These are phyloP conservation scores for Sorex araneus DNA, from an alignment of 2,113 vertebrate species.

Conservation along the genomic window DNA sequence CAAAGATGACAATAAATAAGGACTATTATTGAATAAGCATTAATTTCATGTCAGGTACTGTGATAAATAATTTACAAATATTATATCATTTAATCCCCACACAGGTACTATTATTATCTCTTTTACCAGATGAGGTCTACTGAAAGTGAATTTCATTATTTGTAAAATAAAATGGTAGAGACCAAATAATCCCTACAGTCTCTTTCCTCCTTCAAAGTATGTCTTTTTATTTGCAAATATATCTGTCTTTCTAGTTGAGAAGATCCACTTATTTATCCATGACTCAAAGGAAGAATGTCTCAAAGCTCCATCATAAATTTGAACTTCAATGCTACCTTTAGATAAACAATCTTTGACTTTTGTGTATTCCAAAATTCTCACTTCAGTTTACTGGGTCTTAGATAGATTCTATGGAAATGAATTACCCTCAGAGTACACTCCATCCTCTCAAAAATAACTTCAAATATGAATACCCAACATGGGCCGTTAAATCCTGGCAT, in stretches of 20 bases:
- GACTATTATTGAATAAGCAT: not conserved
- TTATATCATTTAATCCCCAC: conserved; percentile 45
- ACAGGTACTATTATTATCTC: not conserved
- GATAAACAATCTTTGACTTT: conserved; percentile 33
- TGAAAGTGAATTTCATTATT: conserved; percentile 59
- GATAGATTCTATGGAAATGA: conserved; percentile 11
- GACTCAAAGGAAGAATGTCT: conserved; percentile 68
- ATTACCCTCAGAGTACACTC: not conserved
- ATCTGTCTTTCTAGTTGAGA: conserved; percentile 58
- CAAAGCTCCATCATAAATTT: conserved; percentile 41
- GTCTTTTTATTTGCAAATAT: conserved; percentile 58
- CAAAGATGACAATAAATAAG: conserved; percentile 19
- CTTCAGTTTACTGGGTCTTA: not conserved
- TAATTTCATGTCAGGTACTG: conserved; percentile 9
- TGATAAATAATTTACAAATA: conserved; percentile 15
- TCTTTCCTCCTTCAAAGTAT: conserved; percentile 23
- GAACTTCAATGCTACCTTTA: conserved; percentile 43
- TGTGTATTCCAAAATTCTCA: conserved; percentile 27
- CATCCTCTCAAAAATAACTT: conserved; percentile 44
- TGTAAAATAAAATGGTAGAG: conserved; percentile 51
- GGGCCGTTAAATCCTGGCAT: conserved; percentile 40
- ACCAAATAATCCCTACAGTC: conserved; percentile 42
- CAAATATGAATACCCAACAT: not conserved
- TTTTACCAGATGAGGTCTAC: conserved; percentile 25
- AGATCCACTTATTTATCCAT: conserved; percentile 63